A percentile compares a stretch with the other conserved stretches of the same genome.
These are phyloP conservation scores for Drosophila leonis DNA, from an alignment of 2,888 invertebrate species.

Conservation along the genomic window DNA sequence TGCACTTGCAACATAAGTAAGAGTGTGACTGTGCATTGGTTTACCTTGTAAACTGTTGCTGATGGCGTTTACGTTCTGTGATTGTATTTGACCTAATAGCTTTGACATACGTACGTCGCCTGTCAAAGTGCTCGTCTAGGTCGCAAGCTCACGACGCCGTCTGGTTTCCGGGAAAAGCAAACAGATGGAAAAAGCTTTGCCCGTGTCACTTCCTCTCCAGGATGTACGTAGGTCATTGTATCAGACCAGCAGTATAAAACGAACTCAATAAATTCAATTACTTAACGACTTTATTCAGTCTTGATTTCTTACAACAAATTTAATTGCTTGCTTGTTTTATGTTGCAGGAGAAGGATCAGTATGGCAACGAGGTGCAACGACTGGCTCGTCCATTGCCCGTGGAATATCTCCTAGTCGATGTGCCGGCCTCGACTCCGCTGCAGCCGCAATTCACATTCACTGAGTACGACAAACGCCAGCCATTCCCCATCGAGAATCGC, in stretches of 20 bases:
- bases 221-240: conserved; percentile 47
- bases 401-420: conserved; percentile 98
- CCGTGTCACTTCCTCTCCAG: neutral
- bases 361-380: conserved; percentile 98
- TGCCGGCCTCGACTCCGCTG: conserved; percentile 96
- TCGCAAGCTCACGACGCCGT: neutral
- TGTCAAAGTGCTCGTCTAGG: neutral
- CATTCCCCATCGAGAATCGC: conserved; percentile 94
- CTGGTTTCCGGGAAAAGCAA: conserved; percentile 15
- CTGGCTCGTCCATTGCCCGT: conserved; percentile 98
- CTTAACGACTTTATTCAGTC: neutral
- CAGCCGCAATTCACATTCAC: conserved; percentile 92
- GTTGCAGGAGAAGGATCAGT: conserved; percentile 96
- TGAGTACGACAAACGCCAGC: conserved; percentile 85
- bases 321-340: neutral
- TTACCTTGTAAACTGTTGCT: neutral
- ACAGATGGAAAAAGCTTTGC: conserved; percentile 49
- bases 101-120: neutral
- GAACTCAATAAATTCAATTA: neutral
- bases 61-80: neutral
- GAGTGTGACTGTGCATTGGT: neutral
- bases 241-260: conserved; percentile 15
- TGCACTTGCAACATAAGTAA: neutral
- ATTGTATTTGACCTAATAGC: conserved; percentile 24
- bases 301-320: neutral